Evolutionary conservation across 2,888 invertebrate genomes (phyloP), one percentile per base, ranked within the genome.

Genomic region (Caenorhabditis imperialis): DNA sequence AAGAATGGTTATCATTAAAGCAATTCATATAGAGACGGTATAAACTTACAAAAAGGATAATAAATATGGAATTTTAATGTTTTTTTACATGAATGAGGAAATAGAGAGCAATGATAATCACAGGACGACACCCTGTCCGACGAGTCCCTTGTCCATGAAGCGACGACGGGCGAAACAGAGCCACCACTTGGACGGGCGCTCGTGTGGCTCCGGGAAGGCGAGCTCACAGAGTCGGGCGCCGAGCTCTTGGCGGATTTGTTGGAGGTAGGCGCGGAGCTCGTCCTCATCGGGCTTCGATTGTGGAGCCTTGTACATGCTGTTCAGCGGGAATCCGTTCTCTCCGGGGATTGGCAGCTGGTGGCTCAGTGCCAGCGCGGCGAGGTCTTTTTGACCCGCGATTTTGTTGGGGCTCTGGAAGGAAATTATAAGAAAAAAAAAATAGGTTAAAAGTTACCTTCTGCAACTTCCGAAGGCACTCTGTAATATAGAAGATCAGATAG

Each of bases 101-200:
- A n/a, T n/a, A n/a, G n/a, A n/a, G n/a, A n/a, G n/a, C 27, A 51
- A 22, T 20, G 20, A 53, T 23, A 61, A 33, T 63, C 57, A 84
- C 40, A 83, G 73, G 18, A 58, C 72, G 25, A 82, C 81, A 35
- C 95, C 95, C 2, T 94, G 95, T 0, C 93, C 94, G 33, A 94
- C 93, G 27, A 99, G 91, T 27, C 95, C 95, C 89, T 98, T 98
- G 89, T 99, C 99, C 97, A 99, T 98, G 89, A 99, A 99, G 91
- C 96, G 96, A 92, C 96, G 96, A 89, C 96, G 96, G 27, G 96
- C 94, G 90, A 99, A 99, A 89, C 99, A 99, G 63, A 97, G 91
- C 99, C 99, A 99, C 99, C 99, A 99, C 90, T 99, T 99, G 88
- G 94, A 95, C 8, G 98, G 96, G 88, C 95, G 96, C 7, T 95